Evolutionary conservation across 1,140 invertebrate species (phyloP).

Genomic region (Zophobas morio): DNA sequence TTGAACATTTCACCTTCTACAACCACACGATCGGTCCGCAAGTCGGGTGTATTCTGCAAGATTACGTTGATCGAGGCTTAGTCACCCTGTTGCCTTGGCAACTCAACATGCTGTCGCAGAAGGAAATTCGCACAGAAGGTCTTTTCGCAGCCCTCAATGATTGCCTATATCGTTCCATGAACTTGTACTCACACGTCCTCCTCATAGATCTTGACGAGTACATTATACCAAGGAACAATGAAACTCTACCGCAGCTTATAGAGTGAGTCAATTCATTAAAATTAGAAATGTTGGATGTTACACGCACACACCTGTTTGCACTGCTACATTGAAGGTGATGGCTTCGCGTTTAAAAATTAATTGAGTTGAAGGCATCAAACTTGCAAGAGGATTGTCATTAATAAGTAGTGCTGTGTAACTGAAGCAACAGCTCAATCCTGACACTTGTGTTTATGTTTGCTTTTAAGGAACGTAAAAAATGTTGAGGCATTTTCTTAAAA

Average conservation of each 20-base stretch:
- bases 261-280: slow-evolving; percentile 68
- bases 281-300: neutral
- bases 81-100: slow-evolving; percentile 91
- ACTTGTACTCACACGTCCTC: slow-evolving; percentile 83
- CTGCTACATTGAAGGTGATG: neutral
- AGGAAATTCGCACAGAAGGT: slow-evolving; percentile 93
- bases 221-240: slow-evolving; percentile 86
- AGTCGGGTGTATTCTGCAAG: slow-evolving; percentile 80
- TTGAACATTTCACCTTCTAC: slow-evolving; percentile 92
- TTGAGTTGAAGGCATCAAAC: slow-evolving; percentile 4
- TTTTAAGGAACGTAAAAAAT: neutral
- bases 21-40: slow-evolving; percentile 89
- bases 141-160: slow-evolving; percentile 94
- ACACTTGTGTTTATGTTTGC: neutral
- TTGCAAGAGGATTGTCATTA: neutral
- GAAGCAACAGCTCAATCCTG: neutral
- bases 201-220: slow-evolving; percentile 94
- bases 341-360: slow-evolving; percentile 1
- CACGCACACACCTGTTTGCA: slow-evolving; percentile 10
- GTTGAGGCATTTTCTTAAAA: too few relatives aligned
- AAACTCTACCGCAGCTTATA: slow-evolving; percentile 77
- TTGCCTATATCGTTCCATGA: slow-evolving; percentile 93
- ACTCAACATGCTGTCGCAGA: slow-evolving; percentile 89
- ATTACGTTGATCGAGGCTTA: slow-evolving; percentile 71
- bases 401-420: neutral